Conservation (phyloP, 2,113 vertebrate species). For the Pituophis catenifer region DNA sequence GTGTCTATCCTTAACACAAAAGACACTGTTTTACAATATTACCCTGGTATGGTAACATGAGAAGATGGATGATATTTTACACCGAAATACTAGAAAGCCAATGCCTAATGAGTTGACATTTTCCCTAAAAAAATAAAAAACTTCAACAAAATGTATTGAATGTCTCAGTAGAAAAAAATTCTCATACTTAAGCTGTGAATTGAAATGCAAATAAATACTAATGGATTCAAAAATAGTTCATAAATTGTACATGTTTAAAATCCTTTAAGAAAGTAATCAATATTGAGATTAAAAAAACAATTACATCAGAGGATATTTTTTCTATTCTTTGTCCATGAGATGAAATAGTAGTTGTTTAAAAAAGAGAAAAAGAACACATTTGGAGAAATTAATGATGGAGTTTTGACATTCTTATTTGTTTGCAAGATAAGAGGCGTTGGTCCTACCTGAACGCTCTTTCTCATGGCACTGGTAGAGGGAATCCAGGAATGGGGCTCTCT, state of each 20-base stretch:
- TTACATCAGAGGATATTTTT: background rate
- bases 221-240: background rate
- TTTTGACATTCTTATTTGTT: background rate
- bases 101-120: slow-evolving; percentile 60
- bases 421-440: background rate
- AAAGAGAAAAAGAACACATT: background rate
- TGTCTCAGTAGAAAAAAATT: slow-evolving; percentile 52
- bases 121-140: slow-evolving; percentile 57
- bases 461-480: too few species aligned
- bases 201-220: background rate
- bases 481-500: too few species aligned
- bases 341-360: background rate
- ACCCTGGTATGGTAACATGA: slow-evolving; percentile 58
- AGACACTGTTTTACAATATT: slow-evolving; percentile 44
- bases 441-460: too few species aligned
- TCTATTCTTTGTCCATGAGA: background rate
- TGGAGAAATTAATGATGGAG: background rate
- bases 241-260: background rate
- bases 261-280: background rate
- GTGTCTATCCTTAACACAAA: slow-evolving; percentile 19
- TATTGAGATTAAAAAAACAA: background rate
- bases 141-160: slow-evolving; percentile 33
- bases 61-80: slow-evolving; percentile 63
- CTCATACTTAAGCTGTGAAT: slow-evolving; percentile 34
- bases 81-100: slow-evolving; percentile 63